Conservation (phyloP, 2,888 invertebrate species). For the Ophion costatus region DNA sequence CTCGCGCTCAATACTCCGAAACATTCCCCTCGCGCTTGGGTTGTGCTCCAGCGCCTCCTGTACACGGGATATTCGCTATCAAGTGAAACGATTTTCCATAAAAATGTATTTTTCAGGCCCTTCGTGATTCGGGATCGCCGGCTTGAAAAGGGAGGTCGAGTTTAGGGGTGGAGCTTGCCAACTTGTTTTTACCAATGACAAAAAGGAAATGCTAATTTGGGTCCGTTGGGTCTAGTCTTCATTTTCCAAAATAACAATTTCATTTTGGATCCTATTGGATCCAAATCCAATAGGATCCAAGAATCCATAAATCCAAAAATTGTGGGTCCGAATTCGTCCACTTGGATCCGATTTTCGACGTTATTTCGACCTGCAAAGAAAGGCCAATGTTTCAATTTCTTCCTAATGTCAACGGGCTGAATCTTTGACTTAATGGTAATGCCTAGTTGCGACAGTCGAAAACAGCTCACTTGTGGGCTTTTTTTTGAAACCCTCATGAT, state of each 20-base stretch:
- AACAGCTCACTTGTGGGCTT: too few relatives aligned
- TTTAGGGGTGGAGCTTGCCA: not conserved
- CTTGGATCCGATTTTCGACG: not conserved
- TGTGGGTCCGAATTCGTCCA: too few relatives aligned
- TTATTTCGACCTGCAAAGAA: not conserved
- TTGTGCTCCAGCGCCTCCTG: slow-evolving; percentile 50
- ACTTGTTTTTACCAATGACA: not conserved
- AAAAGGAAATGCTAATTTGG: too few relatives aligned
- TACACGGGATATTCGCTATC: slow-evolving; percentile 39
- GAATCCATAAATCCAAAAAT: too few relatives aligned
- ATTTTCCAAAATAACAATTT: too few relatives aligned
- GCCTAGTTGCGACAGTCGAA: too few relatives aligned
- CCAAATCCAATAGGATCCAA: too few relatives aligned
- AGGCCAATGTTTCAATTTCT: not conserved
- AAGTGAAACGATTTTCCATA: slow-evolving; percentile 7
- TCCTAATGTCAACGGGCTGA: not conserved
- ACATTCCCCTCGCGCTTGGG: slow-evolving; percentile 74
- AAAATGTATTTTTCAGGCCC: not conserved
- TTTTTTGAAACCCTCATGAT: too few relatives aligned
- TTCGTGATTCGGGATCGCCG: not conserved
- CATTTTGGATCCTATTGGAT: too few relatives aligned
- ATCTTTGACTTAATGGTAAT: not conserved
- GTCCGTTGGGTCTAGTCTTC: too few relatives aligned
- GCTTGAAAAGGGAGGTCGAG: not conserved
- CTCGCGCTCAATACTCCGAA: slow-evolving; percentile 75